Evolutionary conservation across 1,140 invertebrate species (phyloP).

Genomic region (Mercenaria mercenaria): DNA sequence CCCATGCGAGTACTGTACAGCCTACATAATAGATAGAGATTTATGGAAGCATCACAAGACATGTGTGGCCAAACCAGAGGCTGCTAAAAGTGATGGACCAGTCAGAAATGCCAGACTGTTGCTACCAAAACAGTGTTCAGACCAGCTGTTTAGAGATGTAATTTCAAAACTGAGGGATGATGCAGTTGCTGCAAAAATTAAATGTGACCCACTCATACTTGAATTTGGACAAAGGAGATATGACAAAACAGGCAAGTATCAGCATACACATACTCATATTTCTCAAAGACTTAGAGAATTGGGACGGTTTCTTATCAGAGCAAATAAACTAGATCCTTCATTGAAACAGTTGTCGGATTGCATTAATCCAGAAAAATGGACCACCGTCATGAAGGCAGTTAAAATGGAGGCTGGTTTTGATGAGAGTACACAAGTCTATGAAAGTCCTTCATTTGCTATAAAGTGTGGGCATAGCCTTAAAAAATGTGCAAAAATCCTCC

Average conservation of each 20-base stretch:
- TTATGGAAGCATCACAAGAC: constrained; percentile 32
- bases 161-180: constrained; percentile 19
- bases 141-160: neutral
- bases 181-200: neutral
- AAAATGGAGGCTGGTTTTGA: constrained; percentile 18
- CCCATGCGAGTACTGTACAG: constrained; percentile 12
- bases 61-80: neutral
- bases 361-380: constrained; percentile 12
- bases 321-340: neutral
- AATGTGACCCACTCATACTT: neutral
- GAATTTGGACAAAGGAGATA: constrained; percentile 37
- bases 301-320: neutral
- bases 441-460: neutral
- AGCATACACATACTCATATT: constrained; percentile 18
- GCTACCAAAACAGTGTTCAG: neutral
- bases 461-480: constrained; percentile 13
- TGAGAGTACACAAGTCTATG: neutral
- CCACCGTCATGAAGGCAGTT: neutral
- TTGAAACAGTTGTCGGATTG: neutral
- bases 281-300: constrained; percentile 5
- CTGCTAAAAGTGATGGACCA: neutral
- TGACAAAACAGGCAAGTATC: constrained; percentile 7
- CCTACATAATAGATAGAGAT: neutral
- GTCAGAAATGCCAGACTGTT: neutral
- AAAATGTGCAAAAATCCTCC: constrained; percentile 33